These are phyloP conservation scores for Adelphocoris suturalis DNA, from an alignment of 2,888 invertebrate genomes.

Conservation along the genomic window DNA sequence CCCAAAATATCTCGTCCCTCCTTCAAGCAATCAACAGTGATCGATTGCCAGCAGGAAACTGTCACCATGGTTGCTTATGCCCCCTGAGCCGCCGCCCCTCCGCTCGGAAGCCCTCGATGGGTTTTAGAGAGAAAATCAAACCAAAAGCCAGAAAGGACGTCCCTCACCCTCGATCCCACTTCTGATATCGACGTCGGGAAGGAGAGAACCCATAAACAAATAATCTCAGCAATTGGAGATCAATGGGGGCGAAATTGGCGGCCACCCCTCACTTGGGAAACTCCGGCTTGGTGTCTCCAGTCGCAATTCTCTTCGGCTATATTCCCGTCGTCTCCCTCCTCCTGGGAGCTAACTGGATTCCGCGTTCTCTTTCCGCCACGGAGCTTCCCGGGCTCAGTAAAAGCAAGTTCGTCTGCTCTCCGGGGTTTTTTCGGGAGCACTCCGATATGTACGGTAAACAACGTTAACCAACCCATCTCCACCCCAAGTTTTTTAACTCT, in stretches of 20 bases:
- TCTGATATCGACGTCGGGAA: background rate
- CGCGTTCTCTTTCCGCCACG: background rate
- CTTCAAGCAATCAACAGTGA: conserved; percentile 20
- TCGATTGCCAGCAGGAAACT: conserved; percentile 48
- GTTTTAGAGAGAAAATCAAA: conserved; percentile 16
- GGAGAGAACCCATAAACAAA: conserved; percentile 50
- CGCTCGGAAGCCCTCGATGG: background rate
- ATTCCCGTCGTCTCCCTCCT: background rate
- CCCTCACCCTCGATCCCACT: background rate
- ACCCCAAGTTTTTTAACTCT: background rate
- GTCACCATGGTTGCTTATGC: conserved; percentile 38
- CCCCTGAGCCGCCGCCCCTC: background rate
- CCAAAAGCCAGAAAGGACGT: background rate
- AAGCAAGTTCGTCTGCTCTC: background rate
- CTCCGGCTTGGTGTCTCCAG: background rate
- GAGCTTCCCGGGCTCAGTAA: background rate
- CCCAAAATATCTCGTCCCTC: background rate
- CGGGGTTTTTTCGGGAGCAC: background rate
- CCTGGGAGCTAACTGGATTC: conserved; percentile 19
- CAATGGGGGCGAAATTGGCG: conserved; percentile 62
- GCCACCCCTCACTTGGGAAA: background rate
- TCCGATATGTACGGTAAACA: conserved; percentile 30
- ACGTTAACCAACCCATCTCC: conserved; percentile 6
- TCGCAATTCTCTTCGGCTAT: background rate
- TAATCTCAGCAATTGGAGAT: conserved; percentile 64